Conservation (phyloP, 2,113 vertebrate species). For the Upupa epops region DNA sequence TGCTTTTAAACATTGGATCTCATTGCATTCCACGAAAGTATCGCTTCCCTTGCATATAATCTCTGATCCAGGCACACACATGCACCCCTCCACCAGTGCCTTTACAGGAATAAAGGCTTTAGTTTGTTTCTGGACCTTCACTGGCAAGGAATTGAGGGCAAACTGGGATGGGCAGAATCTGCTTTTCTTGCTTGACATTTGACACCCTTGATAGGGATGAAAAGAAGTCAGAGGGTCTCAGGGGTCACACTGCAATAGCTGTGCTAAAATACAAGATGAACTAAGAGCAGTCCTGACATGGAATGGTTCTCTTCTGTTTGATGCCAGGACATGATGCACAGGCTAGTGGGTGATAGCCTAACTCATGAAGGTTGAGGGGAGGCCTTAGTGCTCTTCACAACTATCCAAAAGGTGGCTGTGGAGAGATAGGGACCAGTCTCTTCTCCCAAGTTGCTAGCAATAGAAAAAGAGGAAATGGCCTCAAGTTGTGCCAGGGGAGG, state of each 20-base stretch:
- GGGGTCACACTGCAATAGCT: background rate
- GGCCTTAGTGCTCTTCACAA: too few relatives aligned
- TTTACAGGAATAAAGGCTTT: background rate
- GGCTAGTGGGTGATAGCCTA: background rate
- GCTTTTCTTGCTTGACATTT: background rate
- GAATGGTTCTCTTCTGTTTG: background rate
- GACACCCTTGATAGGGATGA: background rate
- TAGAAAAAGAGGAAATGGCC: too few relatives aligned
- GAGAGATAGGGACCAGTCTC: too few relatives aligned
- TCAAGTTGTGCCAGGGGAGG: too few relatives aligned
- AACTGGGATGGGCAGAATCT: background rate
- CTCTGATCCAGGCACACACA: background rate
- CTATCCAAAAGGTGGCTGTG: too few relatives aligned
- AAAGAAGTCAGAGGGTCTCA: background rate
- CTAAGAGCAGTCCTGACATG: background rate
- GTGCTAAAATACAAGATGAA: background rate
- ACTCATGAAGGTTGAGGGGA: background rate
- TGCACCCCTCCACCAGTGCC: background rate
- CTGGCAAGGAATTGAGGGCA: background rate
- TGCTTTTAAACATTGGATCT: background rate
- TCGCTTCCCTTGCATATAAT: background rate
- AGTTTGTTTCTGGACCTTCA: background rate
- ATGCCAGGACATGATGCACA: background rate
- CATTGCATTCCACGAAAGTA: background rate
- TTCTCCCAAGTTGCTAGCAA: too few relatives aligned